Conservation (phyloP, 2,113 vertebrate species). For the Toxostoma redivivum region DNA sequence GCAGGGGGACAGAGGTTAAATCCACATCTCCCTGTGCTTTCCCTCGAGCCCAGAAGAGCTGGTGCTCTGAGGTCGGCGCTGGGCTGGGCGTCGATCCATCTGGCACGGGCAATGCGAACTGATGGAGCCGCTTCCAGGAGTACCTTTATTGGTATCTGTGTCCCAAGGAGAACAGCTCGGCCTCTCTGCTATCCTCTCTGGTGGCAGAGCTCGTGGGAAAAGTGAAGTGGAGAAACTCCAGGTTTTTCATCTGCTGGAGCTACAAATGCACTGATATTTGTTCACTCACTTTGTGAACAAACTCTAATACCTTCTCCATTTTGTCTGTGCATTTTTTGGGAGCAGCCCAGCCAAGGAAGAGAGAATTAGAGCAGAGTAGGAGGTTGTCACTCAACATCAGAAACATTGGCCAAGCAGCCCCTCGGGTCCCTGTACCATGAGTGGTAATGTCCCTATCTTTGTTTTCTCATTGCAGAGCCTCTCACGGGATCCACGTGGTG, state of each 20-base stretch:
- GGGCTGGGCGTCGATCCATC: constrained; percentile 43
- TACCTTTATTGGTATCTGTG: constrained; percentile 56
- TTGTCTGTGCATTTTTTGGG: not conserved
- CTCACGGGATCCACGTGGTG: not conserved
- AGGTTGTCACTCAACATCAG: not conserved
- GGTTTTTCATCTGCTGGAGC: not conserved
- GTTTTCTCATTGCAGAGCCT: constrained; percentile 66
- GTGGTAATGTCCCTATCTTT: not conserved
- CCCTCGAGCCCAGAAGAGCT: not conserved
- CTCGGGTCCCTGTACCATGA: accelerated
- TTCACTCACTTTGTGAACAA: not conserved
- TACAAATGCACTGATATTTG: not conserved
- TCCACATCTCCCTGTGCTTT: constrained; percentile 21
- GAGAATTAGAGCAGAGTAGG: not conserved
- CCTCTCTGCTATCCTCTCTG: not conserved
- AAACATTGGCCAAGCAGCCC: not conserved
- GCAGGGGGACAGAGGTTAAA: not conserved
- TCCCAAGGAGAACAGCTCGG: not conserved
- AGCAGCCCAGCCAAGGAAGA: not conserved
- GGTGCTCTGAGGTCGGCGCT: not conserved
- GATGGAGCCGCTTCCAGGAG: not conserved
- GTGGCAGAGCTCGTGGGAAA: constrained; percentile 9
- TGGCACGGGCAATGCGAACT: constrained; percentile 42
- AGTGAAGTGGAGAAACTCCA: not conserved
- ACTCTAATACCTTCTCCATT: not conserved